These are phyloP conservation scores for Urocolius indicus DNA, from an alignment of 2,113 vertebrate genomes.

Conservation along the genomic window DNA sequence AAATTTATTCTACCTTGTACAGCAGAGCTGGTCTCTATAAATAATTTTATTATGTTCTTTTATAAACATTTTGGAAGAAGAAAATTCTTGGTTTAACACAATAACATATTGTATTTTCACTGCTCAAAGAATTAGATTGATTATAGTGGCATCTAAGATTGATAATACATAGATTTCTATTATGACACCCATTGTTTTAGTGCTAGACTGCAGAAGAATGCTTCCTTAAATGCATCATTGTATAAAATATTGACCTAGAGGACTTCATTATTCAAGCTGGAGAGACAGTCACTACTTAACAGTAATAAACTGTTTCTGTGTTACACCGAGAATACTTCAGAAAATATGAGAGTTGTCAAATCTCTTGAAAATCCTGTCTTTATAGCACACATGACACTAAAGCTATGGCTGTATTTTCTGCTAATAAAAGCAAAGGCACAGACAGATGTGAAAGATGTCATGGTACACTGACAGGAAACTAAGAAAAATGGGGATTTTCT, in stretches of 20 bases:
- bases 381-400: conserved; percentile 84
- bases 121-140: conserved; percentile 87
- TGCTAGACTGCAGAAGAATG: conserved; percentile 82
- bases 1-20: conserved; percentile 69
- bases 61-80: conserved; percentile 76
- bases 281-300: conserved; percentile 86
- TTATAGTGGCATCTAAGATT: conserved; percentile 85
- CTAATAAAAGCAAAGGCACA: conserved; percentile 88
- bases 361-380: conserved; percentile 84
- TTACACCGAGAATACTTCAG: conserved; percentile 82
- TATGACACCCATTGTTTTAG: conserved; percentile 93
- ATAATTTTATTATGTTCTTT: conserved; percentile 75
- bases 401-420: conserved; percentile 83
- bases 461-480: conserved; percentile 81
- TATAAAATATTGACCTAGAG: conserved; percentile 94
- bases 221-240: conserved; percentile 91
- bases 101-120: conserved; percentile 80
- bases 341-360: conserved; percentile 84
- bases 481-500: conserved; percentile 85
- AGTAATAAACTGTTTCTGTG: conserved; percentile 89
- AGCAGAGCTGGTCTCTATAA: conserved; percentile 66
- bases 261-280: conserved; percentile 91
- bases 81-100: conserved; percentile 82
- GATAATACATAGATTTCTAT: conserved; percentile 88
- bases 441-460: conserved; percentile 84